Evolutionary conservation across 2,888 invertebrate species (phyloP), one percentile per base, ranked within the genome.

Genomic region (Drosophila kanekoi): DNA sequence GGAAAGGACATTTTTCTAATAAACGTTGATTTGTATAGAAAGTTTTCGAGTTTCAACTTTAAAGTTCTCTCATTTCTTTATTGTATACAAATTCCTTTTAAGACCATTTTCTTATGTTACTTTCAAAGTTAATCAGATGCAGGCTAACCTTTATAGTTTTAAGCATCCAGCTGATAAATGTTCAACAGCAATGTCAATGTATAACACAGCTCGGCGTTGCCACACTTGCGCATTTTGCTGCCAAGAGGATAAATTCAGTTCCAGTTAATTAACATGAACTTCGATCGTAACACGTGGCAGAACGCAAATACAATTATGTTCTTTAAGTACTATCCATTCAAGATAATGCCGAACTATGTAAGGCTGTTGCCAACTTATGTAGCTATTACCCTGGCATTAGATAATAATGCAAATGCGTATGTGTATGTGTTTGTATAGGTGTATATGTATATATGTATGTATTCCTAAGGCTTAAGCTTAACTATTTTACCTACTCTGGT

Each of bases 1-100:
- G 51, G 48, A 64, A 61, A 70, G 48, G 44, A 60, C 52, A 9
- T 44, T 63, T 69, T 63, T 58, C 44, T 51, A 77, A 74, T 74
- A 71, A 74, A 77, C 56, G 51, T 66, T 77, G 51, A 77, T 64
- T 74, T 77, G 44, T 77, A 58, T 70, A 64, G 73, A 69, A 73
- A 57, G 16, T 18, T 33, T 40, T n/a, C 28, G 43, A 63, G 37
- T 72, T 60, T 56, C 51, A 35, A 44, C 32, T 60, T 28, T 2
- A 28, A 28, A 28, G 28, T 8, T 28, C 8, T 23, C 5, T 1
- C 5, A 23, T 5, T 23, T 23, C 1, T 4, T 35, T 35, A 11
- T 35, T 35, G 35, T 13, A 35, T 13, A 28, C 28, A 2, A 28
- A 28, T 28, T 0, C 28, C 8, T 28, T 8, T 8, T 8, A 28